Conservation (phyloP, 1,140 invertebrate genomes). For the Musca vetustissima region DNA sequence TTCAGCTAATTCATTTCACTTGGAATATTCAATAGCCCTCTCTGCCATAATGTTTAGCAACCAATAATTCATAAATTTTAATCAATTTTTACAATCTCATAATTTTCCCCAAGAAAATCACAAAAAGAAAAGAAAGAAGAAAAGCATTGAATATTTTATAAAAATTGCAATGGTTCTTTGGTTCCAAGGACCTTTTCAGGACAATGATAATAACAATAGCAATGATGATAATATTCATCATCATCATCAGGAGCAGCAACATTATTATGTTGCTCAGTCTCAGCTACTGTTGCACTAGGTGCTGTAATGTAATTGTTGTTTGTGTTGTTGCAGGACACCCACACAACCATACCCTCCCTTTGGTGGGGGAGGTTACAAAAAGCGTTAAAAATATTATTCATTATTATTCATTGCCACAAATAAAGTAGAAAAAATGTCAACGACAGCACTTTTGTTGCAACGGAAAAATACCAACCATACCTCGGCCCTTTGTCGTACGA, state of each 20-base stretch:
- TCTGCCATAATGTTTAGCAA: too few species aligned
- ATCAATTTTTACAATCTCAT: conserved; percentile 17
- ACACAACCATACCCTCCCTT: too few species aligned
- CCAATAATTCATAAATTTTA: conserved; percentile 23
- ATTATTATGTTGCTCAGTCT: neutral
- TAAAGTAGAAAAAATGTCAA: conserved; percentile 22
- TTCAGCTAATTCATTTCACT: too few species aligned
- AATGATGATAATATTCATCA: neutral
- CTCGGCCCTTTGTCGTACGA: too few species aligned
- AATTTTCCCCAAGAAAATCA: neutral
- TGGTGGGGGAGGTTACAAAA: too few species aligned
- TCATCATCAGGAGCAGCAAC: neutral
- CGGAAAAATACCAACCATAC: too few species aligned
- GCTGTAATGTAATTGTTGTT: neutral
- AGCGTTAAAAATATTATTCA: conserved; percentile 7
- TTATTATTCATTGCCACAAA: conserved; percentile 22
- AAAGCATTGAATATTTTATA: conserved; percentile 4
- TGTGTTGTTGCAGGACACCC: too few species aligned
- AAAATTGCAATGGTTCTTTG: conserved; percentile 10
- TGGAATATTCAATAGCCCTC: too few species aligned
- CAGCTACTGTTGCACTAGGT: neutral
- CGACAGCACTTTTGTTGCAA: conserved; percentile 16
- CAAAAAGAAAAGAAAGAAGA: neutral
- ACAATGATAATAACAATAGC: neutral
- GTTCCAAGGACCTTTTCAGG: neutral